A percentile compares a stretch with the other conserved stretches of the same genome.
Conservation (phyloP, 2,113 vertebrate species). For the Hemicordylus capensis region DNA sequence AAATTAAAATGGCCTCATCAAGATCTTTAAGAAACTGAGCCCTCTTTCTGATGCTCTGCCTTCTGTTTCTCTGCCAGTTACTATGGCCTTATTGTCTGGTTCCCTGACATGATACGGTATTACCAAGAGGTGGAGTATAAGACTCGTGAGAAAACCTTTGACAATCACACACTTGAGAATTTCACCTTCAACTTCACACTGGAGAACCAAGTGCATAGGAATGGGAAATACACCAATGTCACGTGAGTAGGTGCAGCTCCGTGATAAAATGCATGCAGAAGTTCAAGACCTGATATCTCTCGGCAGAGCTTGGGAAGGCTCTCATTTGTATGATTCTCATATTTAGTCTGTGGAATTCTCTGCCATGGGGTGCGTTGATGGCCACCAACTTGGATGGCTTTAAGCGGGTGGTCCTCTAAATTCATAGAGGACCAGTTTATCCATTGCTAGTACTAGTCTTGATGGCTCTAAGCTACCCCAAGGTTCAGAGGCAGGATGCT, state of each 20-base stretch:
- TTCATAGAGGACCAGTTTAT: too few relatives aligned
- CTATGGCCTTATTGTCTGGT: constrained; percentile 96
- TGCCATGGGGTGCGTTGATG: too few relatives aligned
- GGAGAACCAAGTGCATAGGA: constrained; percentile 93
- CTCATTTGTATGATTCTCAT: too few relatives aligned
- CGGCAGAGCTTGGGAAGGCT: too few relatives aligned
- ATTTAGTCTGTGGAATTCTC: too few relatives aligned
- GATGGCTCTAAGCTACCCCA: too few relatives aligned
- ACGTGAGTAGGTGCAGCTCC: constrained; percentile 75
- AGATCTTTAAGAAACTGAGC: not conserved
- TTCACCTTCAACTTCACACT: constrained; percentile 97
- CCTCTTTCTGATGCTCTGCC: not conserved
- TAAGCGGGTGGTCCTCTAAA: too few relatives aligned
- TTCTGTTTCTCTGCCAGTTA: constrained; percentile 77
- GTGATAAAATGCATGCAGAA: too few relatives aligned
- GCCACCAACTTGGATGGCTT: too few relatives aligned
- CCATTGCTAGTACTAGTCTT: too few relatives aligned
- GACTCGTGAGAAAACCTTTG: constrained; percentile 85
- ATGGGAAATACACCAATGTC: constrained; percentile 89
- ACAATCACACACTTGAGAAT: constrained; percentile 83
- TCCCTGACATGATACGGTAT: constrained; percentile 97
- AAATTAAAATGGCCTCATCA: not conserved
- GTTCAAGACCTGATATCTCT: too few relatives aligned
- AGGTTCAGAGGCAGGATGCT: too few relatives aligned
- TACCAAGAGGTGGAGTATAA: constrained; percentile 92